Evolutionary conservation across 2,888 invertebrate genomes (phyloP), one percentile per base, ranked within the genome.

Genomic region (Cynaeus angustus): DNA sequence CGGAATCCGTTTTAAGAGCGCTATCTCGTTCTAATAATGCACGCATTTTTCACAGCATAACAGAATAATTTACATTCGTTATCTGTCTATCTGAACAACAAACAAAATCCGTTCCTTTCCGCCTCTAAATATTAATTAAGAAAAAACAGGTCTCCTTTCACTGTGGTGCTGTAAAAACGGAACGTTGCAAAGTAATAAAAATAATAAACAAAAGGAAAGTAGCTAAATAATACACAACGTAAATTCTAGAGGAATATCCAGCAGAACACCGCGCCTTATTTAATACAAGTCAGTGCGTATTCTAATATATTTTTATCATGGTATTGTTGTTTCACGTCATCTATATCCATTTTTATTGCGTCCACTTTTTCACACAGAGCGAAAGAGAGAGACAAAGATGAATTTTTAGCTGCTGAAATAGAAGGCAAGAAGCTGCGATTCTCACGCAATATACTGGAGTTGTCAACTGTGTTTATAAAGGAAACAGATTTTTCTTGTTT

Each of bases 401-500:
- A 30, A 53, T 37, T 48, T 56, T 45, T 16, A 41, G 61, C 12
- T 38, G 26, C 12, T 14, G 65, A 7, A 62, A 56, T 56, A 45
- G 38, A 67, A 68, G 56, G 58, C 21, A 56, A 53, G 62, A 74
- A 53, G 38, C 70, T 59, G 70, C 66, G 74, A 76, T 76, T 76
- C 75, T 66, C 76, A 75, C 76, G 75, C 76, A 76, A 76, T 76
- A 76, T 75, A 74, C 73, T 64, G 69, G 70, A 70, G 70, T 75
- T 76, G 75, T 76, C 76, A 76, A 74, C 75, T 58, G 67, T 75
- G 75, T 76, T 76, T 76, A 76, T 75, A 75, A 75, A 74, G 75
- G 72, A 75, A 75, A 75, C 72, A 72, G 74, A 76, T 76, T 76
- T 74, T 72, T 72, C 72, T 75, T 74, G 70, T 73, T 75, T 72